Conservation (phyloP, 2,113 vertebrate genomes). For the Crotalus horridus region DNA sequence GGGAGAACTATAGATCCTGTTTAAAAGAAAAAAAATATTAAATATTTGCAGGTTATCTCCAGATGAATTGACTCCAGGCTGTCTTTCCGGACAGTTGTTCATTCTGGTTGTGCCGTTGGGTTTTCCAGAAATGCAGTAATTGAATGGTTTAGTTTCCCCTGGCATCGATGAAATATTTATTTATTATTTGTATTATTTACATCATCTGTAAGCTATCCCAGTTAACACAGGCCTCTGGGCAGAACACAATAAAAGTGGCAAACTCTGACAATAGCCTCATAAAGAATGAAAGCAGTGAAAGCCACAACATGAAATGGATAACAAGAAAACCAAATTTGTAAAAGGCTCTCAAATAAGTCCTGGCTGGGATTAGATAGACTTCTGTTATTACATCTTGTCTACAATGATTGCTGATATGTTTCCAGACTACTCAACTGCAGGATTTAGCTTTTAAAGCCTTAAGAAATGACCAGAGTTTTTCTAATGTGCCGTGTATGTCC, state of each 20-base stretch:
- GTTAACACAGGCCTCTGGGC: neutral
- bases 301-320: neutral
- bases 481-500: neutral
- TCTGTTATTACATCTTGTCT: neutral
- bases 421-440: neutral
- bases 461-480: neutral
- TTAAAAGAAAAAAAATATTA: neutral
- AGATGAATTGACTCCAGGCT: slow-evolving; percentile 12
- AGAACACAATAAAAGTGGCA: neutral
- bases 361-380: neutral
- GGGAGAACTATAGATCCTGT: slow-evolving; percentile 42
- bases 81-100: slow-evolving; percentile 30
- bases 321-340: neutral
- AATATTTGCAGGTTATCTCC: slow-evolving; percentile 45
- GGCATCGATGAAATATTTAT: neutral
- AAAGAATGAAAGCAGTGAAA: neutral
- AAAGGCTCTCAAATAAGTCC: neutral
- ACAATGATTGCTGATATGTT: neutral
- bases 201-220: neutral
- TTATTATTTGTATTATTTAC: neutral
- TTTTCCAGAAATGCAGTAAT: neutral
- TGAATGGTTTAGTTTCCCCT: rapidly evolving
- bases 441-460: neutral
- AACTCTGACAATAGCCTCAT: neutral
- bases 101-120: neutral